Evolutionary conservation across 2,888 invertebrate genomes (phyloP).

Genomic region (Tenthredo mesomela): DNA sequence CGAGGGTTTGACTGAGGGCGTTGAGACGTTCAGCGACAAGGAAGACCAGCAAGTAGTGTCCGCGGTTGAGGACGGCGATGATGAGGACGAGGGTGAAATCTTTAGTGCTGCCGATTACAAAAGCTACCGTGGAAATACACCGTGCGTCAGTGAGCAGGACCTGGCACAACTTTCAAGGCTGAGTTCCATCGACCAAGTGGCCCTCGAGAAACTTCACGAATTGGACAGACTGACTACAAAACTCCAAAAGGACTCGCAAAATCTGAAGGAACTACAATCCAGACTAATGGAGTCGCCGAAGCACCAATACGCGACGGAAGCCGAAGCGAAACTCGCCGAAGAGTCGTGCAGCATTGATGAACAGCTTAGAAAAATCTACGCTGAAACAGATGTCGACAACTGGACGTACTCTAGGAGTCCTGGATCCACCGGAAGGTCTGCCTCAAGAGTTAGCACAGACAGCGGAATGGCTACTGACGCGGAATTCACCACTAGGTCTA

Average conservation of each 20-base stretch:
- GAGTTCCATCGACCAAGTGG: conserved; percentile 88
- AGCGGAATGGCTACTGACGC: conserved; percentile 82
- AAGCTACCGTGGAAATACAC: conserved; percentile 87
- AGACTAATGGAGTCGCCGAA: conserved; percentile 85
- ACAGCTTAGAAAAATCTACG: conserved; percentile 85
- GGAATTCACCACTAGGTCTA: conserved; percentile 78
- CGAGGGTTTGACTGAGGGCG: conserved; percentile 62
- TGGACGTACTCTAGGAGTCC: conserved; percentile 87
- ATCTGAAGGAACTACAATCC: conserved; percentile 87
- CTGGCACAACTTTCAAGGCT: conserved; percentile 87
- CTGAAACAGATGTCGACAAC: conserved; percentile 82
- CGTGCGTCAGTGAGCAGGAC: conserved; percentile 89
- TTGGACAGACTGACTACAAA: conserved; percentile 88
- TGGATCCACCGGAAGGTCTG: conserved; percentile 76
- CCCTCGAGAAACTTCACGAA: conserved; percentile 89
- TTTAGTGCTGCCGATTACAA: conserved; percentile 89
- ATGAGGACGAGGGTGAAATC: conserved; percentile 82
- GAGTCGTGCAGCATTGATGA: conserved; percentile 85
- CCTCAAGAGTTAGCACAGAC: conserved; percentile 79
- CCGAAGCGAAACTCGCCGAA: conserved; percentile 83
- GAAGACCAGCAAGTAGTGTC: conserved; percentile 57
- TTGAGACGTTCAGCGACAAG: conserved; percentile 62
- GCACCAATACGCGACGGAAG: conserved; percentile 78
- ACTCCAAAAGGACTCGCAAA: conserved; percentile 89
- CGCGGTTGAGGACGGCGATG: conserved; percentile 58